Conservation (phyloP, 2,888 invertebrate species). For the Drosophila hamatofila region DNA sequence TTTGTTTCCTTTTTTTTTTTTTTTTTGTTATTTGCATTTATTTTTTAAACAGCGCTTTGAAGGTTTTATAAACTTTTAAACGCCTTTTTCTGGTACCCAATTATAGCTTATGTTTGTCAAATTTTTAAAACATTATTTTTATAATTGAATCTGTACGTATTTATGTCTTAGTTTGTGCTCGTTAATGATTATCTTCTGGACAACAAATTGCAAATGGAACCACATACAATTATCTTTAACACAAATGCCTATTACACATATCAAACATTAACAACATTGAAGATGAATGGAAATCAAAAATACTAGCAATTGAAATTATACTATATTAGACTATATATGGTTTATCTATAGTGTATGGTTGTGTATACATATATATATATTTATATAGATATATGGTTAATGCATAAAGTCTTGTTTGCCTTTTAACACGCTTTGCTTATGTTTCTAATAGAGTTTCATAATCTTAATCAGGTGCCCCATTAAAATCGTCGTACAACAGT, state of each 20-base stretch:
- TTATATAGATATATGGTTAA: conserved; percentile 27
- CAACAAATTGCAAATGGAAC: conserved; percentile 35
- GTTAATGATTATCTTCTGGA: conserved; percentile 36
- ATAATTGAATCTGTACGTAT: conserved; percentile 25
- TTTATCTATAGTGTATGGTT: conserved; percentile 21
- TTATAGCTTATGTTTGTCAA: conserved; percentile 20
- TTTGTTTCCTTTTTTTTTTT: not conserved
- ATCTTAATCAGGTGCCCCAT: conserved; percentile 51
- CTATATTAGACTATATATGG: conserved; percentile 4
- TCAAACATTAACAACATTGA: conserved; percentile 44
- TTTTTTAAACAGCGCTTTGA: conserved; percentile 22
- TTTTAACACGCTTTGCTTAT: conserved; percentile 54
- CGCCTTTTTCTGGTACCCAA: conserved; percentile 39
- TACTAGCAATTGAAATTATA: conserved; percentile 3
- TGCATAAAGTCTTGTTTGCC: conserved; percentile 58
- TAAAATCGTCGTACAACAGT: conserved; percentile 55
- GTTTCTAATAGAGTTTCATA: conserved; percentile 26
- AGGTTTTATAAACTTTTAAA: conserved; percentile 59
- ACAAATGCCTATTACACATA: conserved; percentile 20
- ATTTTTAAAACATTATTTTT: conserved; percentile 7
- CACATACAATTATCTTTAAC: conserved; percentile 24
- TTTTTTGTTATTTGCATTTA: not conserved
- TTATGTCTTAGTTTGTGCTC: conserved; percentile 43
- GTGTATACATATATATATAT: conserved; percentile 5
- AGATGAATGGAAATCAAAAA: conserved; percentile 7